These are phyloP conservation scores for Drosophila fungiperda DNA, from an alignment of 2,888 invertebrate species.

Conservation along the genomic window DNA sequence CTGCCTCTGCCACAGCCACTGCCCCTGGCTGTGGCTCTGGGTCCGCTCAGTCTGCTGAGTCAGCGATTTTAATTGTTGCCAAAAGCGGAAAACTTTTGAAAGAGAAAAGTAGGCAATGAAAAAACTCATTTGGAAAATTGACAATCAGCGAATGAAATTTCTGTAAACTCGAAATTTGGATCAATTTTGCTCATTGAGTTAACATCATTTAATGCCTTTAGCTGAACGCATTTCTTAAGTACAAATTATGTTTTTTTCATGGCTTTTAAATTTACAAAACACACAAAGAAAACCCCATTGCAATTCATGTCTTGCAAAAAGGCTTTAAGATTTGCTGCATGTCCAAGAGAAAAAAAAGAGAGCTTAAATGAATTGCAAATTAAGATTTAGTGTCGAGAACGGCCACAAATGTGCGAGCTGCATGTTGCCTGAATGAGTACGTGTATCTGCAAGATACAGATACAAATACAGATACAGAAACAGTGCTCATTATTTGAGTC, in stretches of 20 bases:
- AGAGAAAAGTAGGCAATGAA: constrained; percentile 63
- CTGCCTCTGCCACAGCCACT: constrained; percentile 9
- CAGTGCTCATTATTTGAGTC: constrained; percentile 48
- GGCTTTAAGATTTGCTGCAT: neutral
- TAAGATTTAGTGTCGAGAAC: constrained; percentile 34
- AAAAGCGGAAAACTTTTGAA: constrained; percentile 69
- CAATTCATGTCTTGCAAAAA: neutral
- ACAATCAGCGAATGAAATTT: constrained; percentile 44
- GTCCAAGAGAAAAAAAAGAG: neutral
- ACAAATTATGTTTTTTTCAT: neutral
- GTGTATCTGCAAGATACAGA: constrained; percentile 38
- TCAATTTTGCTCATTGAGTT: neutral
- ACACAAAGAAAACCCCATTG: neutral
- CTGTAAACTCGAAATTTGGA: constrained; percentile 4
- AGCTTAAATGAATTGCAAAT: constrained; percentile 25
- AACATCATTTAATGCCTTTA: neutral
- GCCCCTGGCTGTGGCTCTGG: constrained; percentile 2
- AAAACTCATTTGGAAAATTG: constrained; percentile 58
- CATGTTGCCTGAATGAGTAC: constrained; percentile 25
- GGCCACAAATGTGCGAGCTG: constrained; percentile 28
- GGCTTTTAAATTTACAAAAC: neutral
- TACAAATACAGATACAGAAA: constrained; percentile 21
- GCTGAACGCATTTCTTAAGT: neutral
- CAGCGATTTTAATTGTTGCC: constrained; percentile 75
- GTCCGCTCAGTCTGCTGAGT: constrained; percentile 54